Conservation (phyloP, 2,888 invertebrate genomes). For the Philereme vetulata region DNA sequence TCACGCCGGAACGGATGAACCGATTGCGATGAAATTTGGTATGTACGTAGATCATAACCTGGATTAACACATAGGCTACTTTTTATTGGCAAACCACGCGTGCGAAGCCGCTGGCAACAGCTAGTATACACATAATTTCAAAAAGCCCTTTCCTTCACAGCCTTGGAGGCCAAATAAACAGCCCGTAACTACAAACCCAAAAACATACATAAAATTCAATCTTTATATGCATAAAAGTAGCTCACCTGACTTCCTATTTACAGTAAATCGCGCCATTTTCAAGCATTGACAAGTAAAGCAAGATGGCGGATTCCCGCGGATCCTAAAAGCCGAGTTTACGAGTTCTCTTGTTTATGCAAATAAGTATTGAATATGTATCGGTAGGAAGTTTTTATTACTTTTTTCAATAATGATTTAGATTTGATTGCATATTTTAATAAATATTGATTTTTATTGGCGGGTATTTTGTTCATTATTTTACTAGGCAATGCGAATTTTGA, state of each 20-base stretch:
- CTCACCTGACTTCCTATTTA: slow-evolving; percentile 17
- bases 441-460: no score
- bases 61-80: no score
- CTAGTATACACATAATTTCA: no score
- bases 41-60: no score
- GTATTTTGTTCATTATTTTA: no score
- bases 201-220: background rate
- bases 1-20: no score
- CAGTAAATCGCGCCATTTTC: slow-evolving; percentile 21
- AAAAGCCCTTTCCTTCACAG: no score
- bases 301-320: slow-evolving; percentile 28
- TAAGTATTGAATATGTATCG: slow-evolving; percentile 7
- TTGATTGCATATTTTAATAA: background rate
- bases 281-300: slow-evolving; percentile 19
- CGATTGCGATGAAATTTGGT: no score
- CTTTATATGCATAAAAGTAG: slow-evolving; percentile 3
- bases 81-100: no score
- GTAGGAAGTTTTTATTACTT: slow-evolving; percentile 6
- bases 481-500: no score
- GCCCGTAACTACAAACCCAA: background rate
- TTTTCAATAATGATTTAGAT: background rate
- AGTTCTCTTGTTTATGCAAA: slow-evolving; percentile 17
- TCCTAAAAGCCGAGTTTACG: slow-evolving; percentile 31
- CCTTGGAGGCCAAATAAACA: background rate
- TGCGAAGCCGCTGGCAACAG: no score